Evolutionary conservation across 2,797 vertebrate species (phyloP), one percentile per base, ranked within the genome.

Genomic region (Apogon hyalosoma): DNA sequence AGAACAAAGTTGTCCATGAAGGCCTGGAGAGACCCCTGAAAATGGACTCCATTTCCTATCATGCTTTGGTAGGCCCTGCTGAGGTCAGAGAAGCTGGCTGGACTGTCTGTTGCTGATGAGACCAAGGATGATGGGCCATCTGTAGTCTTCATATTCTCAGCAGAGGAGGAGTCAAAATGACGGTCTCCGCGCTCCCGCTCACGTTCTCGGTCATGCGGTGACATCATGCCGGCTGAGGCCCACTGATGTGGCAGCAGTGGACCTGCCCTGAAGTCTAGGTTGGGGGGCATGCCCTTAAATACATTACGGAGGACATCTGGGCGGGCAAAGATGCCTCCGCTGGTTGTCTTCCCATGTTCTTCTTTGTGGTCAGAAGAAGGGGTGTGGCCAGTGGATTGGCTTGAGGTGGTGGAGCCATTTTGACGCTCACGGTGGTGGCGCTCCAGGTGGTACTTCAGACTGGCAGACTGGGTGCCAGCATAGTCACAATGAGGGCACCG

Each of bases 401-500:
- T 93, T 0, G 95, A 92, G 53, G 95, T 94, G 67, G 96, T 95
- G 0, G 95, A 92, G 55, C 97, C 97, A 0, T 99, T 98, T 88
- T 98, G 97, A 1, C 96, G 93, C 79, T 98, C 97, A 4, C 97
- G 95, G 67, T 99, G 98, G 85, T 99, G 98, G 36, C 98, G 95
- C 53, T 99, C 98, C 80, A 99, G 84, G 93, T 99, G 98, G 86
- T 99, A 99, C 86, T 99, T 99, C 56, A 99, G 90, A 78, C 97
- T 99, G 1, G 98, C 97, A 69, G 98, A 99, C 90, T 99, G 98
- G 77, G 98, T 99, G 16, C 98, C 98, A 6, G 98, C 98, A n/a
- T 99, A 99, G 91, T 99, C 98, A 76, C 98, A 99, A 90, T 99
- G 97, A 14, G 98, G 97, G 86, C 98, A 99, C 81, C 98, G 97